Evolutionary conservation across 2,797 vertebrate species (phyloP).

Genomic region (Mormyrops boulengeri): DNA sequence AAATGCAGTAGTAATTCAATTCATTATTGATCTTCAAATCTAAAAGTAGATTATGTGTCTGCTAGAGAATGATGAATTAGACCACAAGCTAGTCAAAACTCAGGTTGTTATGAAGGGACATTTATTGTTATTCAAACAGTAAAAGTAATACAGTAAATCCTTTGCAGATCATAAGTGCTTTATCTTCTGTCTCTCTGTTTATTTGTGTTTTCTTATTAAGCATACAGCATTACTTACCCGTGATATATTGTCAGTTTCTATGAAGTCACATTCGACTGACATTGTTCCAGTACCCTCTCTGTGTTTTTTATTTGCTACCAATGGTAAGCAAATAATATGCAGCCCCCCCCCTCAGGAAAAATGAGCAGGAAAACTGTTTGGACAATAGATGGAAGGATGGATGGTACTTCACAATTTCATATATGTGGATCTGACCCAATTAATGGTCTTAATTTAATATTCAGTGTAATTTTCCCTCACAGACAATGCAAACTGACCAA

Average conservation of each 20-base stretch:
- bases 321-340: background rate
- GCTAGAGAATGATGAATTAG: slow-evolving; percentile 5
- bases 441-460: background rate
- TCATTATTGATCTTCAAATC: background rate
- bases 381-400: background rate
- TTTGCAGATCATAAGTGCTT: background rate
- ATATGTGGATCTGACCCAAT: background rate
- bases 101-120: background rate
- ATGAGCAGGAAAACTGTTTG: background rate
- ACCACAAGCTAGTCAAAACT: background rate
- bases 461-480: background rate
- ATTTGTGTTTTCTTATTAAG: background rate
- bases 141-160: background rate
- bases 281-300: background rate
- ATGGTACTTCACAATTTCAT: background rate
- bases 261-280: background rate
- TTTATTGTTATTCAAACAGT: background rate
- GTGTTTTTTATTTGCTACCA: background rate
- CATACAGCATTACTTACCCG: background rate
- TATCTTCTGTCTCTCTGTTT: background rate
- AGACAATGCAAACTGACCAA: background rate
- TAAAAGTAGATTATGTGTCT: background rate
- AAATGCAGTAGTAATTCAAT: slow-evolving; percentile 10
- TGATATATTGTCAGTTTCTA: background rate
- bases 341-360: background rate